phyloP scores from a whole-genome alignment of 2,888 invertebrate genomes.

The Harpalus rubripes region DNA sequence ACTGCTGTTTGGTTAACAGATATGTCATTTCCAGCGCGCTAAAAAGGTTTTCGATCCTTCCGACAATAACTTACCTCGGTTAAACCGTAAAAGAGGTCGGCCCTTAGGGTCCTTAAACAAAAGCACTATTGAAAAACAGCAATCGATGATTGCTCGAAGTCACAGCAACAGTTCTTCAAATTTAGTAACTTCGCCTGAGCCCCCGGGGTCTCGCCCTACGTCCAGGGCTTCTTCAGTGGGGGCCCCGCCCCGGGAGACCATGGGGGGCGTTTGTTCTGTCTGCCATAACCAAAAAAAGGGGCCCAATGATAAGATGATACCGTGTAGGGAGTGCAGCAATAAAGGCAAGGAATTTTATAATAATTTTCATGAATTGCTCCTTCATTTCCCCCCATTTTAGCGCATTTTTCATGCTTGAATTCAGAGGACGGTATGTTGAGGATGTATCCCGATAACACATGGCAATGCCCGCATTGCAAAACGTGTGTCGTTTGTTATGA shows the following conservation, averaged over 20 bases:
- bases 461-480: conserved; percentile 95
- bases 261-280: conserved; percentile 82
- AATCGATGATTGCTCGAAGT: conserved; percentile 5
- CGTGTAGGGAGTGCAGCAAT: conserved; percentile 86
- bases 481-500: conserved; percentile 91
- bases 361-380: conserved; percentile 30
- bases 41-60: conserved; percentile 93
- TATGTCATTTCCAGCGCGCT: conserved; percentile 80
- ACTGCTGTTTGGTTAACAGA: conserved; percentile 36
- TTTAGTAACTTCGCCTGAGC: background rate
- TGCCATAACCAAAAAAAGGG: conserved; percentile 81
- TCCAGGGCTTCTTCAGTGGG: conserved; percentile 78
- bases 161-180: background rate
- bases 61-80: conserved; percentile 86
- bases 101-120: conserved; percentile 83
- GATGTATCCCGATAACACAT: conserved; percentile 84
- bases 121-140: conserved; percentile 80
- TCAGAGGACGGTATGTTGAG: conserved; percentile 84
- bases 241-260: conserved; percentile 76
- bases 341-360: conserved; percentile 78
- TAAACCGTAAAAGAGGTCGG: conserved; percentile 82
- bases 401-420: conserved; percentile 85
- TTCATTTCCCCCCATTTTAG: conserved; percentile 77
- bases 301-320: conserved; percentile 82
- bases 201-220: conserved; percentile 72